Evolutionary conservation across 2,888 invertebrate genomes (phyloP), one percentile per base, ranked within the genome.

Genomic region (Peribatodes rhomboidaria): DNA sequence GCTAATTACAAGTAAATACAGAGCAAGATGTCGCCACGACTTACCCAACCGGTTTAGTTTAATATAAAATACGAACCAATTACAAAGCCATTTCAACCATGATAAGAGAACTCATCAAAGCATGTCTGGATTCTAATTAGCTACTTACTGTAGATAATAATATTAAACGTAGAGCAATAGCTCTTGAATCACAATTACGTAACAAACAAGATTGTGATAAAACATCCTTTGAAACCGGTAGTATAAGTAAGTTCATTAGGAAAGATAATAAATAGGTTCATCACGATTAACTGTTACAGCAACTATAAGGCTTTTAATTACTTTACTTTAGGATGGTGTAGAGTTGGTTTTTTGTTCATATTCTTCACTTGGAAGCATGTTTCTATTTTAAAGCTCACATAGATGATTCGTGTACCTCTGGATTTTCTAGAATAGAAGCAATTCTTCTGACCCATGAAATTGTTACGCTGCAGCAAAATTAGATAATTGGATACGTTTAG

Each of bases 11-110:
- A 16, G 35, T 11, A 35, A 18, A 20, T 33, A 44, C 41, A 65
- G 67, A 65, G 58, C 65, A 56, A 61, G 66, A 61, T 57, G 61
- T 47, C 65, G 42, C 42, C 33, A 42, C 16, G 64, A 65, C 61
- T 56, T 59, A 52, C 46, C 31, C 58, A 75, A 79, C 78, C 71
- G 71, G 78, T 77, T 65, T 47, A 58, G 68, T 35, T 46, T 74
- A 73, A 78, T 75, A 75, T 72, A 69, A 74, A 65, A 72, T 69
- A 61, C 31, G 71, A 74, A 74, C 66, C 77, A 79, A 82, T 77
- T 73, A 75, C 70, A 70, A 71, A 74, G 69, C 69, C 67, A 73
- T 72, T 78, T 69, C 49, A 64, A 60, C 37, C 44, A 50, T 47
- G 46, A 70, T 72, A 74, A 68, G 67, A 71, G 69, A 69, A 73